Percentiles rank a stretch among this genome's conserved stretches.
These are phyloP conservation scores for Mylabris phalerata DNA, from an alignment of 1,140 invertebrate genomes.

Conservation along the genomic window DNA sequence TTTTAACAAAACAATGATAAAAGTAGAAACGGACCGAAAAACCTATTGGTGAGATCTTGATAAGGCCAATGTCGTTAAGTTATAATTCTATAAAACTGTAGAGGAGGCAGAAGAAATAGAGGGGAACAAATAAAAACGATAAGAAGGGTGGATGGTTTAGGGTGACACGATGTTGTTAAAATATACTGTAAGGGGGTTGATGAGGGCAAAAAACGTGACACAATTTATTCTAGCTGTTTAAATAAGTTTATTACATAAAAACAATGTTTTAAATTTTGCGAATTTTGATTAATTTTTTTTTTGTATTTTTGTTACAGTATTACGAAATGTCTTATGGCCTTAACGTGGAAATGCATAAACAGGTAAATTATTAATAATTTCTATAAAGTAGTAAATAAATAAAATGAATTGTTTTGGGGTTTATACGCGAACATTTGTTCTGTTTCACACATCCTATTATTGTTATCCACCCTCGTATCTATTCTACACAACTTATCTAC, in stretches of 20 bases:
- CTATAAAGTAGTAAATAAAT: not conserved
- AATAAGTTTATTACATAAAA: conserved; percentile 35
- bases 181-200: not conserved
- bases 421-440: too few species aligned
- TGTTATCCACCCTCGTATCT: too few species aligned
- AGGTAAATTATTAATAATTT: conserved; percentile 58
- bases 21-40: not conserved
- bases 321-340: conserved; percentile 99
- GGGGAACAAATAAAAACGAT: not conserved
- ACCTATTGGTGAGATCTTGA: conserved; percentile 11
- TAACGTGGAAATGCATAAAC: conserved; percentile 99
- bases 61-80: conserved; percentile 27
- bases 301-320: conserved; percentile 74
- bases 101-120: conserved; percentile 11
- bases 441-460: too few species aligned
- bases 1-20: too few species aligned
- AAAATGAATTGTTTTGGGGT: too few species aligned
- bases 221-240: conserved; percentile 27
- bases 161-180: conserved; percentile 11
- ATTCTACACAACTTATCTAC: too few species aligned
- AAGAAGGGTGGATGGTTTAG: too few species aligned
- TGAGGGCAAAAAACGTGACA: conserved; percentile 26
- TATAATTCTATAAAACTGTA: conserved; percentile 24
- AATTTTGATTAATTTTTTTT: conserved; percentile 4
- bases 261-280: conserved; percentile 22